phyloP scores from a whole-genome alignment of 2,888 invertebrate species.

The Sepiola atlantica region DNA sequence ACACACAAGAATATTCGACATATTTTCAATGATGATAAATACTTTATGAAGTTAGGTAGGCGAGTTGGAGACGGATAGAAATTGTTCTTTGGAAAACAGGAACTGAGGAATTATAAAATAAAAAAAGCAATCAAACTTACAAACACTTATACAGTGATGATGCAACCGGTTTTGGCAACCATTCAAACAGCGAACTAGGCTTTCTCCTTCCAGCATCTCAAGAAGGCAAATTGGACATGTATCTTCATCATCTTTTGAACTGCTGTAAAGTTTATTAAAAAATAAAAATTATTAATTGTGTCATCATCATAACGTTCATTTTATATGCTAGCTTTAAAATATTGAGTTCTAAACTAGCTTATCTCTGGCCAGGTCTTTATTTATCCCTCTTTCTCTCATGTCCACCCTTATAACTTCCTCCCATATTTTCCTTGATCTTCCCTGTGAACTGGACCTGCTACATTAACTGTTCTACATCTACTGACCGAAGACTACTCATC shows the following conservation, averaged over 20 bases:
- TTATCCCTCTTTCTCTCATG: too few species aligned
- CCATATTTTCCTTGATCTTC: too few species aligned
- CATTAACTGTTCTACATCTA: too few species aligned
- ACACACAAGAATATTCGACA: not conserved
- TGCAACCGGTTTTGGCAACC: conserved; percentile 76
- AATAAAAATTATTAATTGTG: not conserved
- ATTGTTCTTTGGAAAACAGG: not conserved
- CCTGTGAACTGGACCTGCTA: too few species aligned
- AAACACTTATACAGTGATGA: conserved; percentile 76
- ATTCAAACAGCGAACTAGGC: conserved; percentile 74
- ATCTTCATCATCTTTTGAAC: conserved; percentile 74
- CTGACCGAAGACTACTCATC: too few species aligned
- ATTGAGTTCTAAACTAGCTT: too few species aligned
- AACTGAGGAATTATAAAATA: not conserved
- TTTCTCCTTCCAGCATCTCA: conserved; percentile 76
- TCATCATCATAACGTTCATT: not conserved
- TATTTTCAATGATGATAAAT: not conserved
- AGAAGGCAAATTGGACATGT: conserved; percentile 76
- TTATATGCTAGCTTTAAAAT: too few species aligned
- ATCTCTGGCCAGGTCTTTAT: too few species aligned
- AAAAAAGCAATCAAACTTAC: conserved; percentile 61
- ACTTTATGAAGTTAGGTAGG: not conserved
- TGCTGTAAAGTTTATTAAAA: conserved; percentile 53
- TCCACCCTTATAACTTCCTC: too few species aligned
- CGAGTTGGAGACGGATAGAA: not conserved